Evolutionary conservation across 2,888 invertebrate species (phyloP), one percentile per base, ranked within the genome.

Genomic region (Penaeus monodon): DNA sequence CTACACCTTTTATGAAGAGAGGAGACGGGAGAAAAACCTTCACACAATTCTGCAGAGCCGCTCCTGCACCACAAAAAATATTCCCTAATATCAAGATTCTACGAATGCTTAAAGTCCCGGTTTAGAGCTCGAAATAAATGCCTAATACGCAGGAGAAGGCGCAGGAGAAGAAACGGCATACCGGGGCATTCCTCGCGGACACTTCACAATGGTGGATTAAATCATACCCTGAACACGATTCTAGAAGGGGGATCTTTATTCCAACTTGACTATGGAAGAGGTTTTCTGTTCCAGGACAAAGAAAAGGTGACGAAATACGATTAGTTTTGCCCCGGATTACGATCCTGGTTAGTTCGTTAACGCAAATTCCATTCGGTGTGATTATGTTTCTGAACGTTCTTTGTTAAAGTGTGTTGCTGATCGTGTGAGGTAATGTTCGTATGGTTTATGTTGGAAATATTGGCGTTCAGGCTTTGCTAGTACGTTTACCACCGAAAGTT

Each of bases 131-230:
- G 82, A 82, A 57, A 82, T 82, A 82, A 82, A 73, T 74, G 82
- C 73, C 57, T 73, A 38, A 77, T 49, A 49, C n/a, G 68, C 68
- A 68, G 38, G 68, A 63, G 68, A 70, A 66, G 64, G 76, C 38
- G 76, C 33, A 29, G 82, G 70, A 57, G 70, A 70, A 64, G 44
- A 57, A 49, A n/a, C 44, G 82, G 73, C 82, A 82, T 82, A 76
- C 76, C 63, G 33, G 76, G 83, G 64, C 83, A 83, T 83, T 83
- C 83, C 83, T 64, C n/a, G 76, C 83, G n/a, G 33, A 65, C 83
- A 64, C 83, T 83, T 44, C 83, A 83, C 83, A 83, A 83, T 76
- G 76, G 83, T 65, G 83, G 83, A 83, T 83, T 83, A 83, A 83
- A 83, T 83, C 83, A 83, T 83, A 83, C 68, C 83, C 76, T 65